Conservation (phyloP, 2,113 vertebrate species). For the Pelodiscus sinensis region DNA sequence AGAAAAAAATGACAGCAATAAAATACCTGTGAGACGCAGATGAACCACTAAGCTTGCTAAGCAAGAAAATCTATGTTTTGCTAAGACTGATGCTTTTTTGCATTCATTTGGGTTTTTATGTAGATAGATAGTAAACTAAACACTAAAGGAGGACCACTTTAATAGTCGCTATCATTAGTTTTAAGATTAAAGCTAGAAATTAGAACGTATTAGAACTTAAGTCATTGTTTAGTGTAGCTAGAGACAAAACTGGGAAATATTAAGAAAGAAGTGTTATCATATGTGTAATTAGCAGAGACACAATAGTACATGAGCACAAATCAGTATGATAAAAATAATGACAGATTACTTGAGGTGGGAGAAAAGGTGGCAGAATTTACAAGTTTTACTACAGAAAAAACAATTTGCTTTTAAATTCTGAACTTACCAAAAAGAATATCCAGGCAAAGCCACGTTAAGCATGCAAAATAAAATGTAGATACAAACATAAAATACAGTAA, state of each 20-base stretch:
- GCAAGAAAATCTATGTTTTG: constrained; percentile 66
- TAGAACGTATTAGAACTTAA: constrained; percentile 77
- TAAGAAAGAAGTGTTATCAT: constrained; percentile 65
- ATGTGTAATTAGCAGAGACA: constrained; percentile 60
- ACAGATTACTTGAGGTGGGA: constrained; percentile 67
- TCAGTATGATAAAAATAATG: constrained; percentile 55
- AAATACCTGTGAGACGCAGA: constrained; percentile 30
- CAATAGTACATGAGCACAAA: constrained; percentile 56
- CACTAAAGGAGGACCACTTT: constrained; percentile 47
- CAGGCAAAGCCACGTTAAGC: constrained; percentile 99
- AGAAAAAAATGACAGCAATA: background rate
- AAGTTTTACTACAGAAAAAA: constrained; percentile 78
- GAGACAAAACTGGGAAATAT: constrained; percentile 62
- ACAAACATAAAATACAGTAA: constrained; percentile 94
- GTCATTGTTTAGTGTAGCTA: constrained; percentile 58
- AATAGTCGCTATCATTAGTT: constrained; percentile 67
- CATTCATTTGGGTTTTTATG: constrained; percentile 13
- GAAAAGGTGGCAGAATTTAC: constrained; percentile 71
- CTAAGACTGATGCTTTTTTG: constrained; percentile 22
- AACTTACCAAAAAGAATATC: constrained; percentile 99
- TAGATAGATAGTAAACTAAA: constrained; percentile 35
- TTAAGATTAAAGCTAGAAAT: constrained; percentile 59
- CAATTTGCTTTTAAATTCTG: constrained; percentile 82
- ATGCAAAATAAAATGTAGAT: constrained; percentile 96
- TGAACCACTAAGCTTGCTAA: constrained; percentile 51